Base-by-base conservation (phyloP, 2,888 invertebrate species). In the Lasioglossum lativentre region DNA sequence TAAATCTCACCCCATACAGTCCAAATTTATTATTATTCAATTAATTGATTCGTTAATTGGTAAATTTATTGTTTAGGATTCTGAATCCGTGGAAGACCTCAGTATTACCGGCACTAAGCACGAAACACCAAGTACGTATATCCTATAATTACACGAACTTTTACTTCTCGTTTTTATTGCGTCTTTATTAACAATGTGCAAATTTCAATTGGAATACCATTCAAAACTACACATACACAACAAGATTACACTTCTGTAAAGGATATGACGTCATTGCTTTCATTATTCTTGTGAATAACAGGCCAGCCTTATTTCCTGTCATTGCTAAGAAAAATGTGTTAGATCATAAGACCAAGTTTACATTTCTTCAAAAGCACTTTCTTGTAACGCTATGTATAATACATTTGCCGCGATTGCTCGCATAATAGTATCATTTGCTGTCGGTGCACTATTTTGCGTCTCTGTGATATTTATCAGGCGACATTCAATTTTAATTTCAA, bases 11-110 rank as follows among this genome's bases (percentile, higher is more conserved):
- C 16, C 45, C 16, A 1, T 1, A 45, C 4, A 38, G 5, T 38
- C 4, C 38, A 38, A 5, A 38, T 40, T 8, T 40, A 40, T 40
- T 40, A 40, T 40, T 40, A 10, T 8, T 10, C 40, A 40, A 40
- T 8, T 8, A 40, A 40, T 40, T 40, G 40, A 40, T 40, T 40
- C 40, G 1, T 38, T 5, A 5, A 38, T 38, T 6, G 52, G 47
- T 5, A 8, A 52, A 77, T 76, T 45, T 30, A 19, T 40, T 4
- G 30, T 80, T n/a, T 89, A 96, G 96, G 95, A 96, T 86, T 95
- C 96, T 75, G 96, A 95, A 92, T 96, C 96, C 68, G 92, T 95
- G 30, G 96, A 96, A 93, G 95, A 95, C 90, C 93, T 96, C 84
- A 93, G 90, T 93, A 92, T 88, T 89, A 93, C 94, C 91, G 93